phyloP scores from a whole-genome alignment of 2,888 invertebrate species.

The Phyllotreta striolata region DNA sequence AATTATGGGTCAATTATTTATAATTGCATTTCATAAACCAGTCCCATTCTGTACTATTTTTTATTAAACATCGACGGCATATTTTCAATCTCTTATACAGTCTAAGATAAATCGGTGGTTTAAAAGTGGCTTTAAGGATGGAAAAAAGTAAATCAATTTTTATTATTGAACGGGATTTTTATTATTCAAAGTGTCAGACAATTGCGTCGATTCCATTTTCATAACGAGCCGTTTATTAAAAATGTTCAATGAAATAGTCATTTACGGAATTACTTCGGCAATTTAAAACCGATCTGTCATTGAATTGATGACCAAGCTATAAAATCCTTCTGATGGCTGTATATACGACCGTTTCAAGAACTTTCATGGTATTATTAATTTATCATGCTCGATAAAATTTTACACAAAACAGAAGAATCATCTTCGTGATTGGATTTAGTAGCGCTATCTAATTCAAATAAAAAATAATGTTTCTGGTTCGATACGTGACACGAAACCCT shows the following conservation, averaged over 20 bases:
- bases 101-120: too few species aligned
- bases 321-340: conserved; percentile 3
- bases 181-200: too few species aligned
- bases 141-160: too few species aligned
- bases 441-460: conserved; percentile 8
- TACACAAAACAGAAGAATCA: conserved; percentile 14
- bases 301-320: neutral
- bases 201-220: too few species aligned
- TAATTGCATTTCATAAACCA: neutral
- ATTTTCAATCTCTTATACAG: too few species aligned
- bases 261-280: too few species aligned
- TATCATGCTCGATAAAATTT: conserved; percentile 13
- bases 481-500: conserved; percentile 28
- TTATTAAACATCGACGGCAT: too few species aligned
- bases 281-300: neutral
- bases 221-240: too few species aligned
- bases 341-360: neutral
- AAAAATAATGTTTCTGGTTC: neutral
- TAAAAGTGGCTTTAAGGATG: too few species aligned
- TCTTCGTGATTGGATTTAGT: conserved; percentile 13
- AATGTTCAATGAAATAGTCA: too few species aligned
- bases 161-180: too few species aligned
- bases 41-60: too few species aligned
- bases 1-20: conserved; percentile 28
- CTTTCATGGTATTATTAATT: conserved; percentile 10